Conservation (phyloP, 1,140 invertebrate species). For the Trichomalopsis sarcophagae region DNA sequence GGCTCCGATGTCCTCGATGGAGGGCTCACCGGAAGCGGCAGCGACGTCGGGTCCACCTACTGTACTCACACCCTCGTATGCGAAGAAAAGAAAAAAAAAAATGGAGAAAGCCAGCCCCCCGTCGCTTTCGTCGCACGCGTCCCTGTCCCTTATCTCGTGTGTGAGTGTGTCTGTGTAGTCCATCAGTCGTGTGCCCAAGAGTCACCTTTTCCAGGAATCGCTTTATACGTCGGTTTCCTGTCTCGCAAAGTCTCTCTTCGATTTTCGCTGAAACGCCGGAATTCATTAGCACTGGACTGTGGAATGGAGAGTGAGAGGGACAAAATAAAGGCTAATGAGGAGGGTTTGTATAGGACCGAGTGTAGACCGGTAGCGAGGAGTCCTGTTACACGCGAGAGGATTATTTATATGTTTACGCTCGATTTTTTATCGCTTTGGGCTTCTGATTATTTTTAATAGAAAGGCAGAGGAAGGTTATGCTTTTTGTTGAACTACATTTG, state of each 20-base stretch:
- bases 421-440: not conserved
- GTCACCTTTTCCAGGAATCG: conserved; percentile 28
- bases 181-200: conserved; percentile 24
- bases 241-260: not conserved
- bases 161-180: not conserved
- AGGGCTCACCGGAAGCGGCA: conserved; percentile 32
- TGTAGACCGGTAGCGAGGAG: conserved; percentile 7
- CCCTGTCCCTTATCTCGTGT: conserved; percentile 1
- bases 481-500: too few species aligned
- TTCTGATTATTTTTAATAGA: too few species aligned
- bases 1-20: conserved; percentile 10
- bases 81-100: not conserved
- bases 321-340: conserved; percentile 1
- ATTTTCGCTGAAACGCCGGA: conserved; percentile 29
- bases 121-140: not conserved
- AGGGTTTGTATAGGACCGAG: not conserved
- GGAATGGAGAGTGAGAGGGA: not conserved
- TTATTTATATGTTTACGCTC: not conserved
- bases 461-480: too few species aligned
- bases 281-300: conserved; percentile 27
- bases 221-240: conserved; percentile 25
- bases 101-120: not conserved
- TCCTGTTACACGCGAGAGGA: not conserved
- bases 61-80: not conserved
- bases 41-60: not conserved